Conservation (phyloP, 2,888 invertebrate genomes). For the Himalopsyche tibetana region DNA sequence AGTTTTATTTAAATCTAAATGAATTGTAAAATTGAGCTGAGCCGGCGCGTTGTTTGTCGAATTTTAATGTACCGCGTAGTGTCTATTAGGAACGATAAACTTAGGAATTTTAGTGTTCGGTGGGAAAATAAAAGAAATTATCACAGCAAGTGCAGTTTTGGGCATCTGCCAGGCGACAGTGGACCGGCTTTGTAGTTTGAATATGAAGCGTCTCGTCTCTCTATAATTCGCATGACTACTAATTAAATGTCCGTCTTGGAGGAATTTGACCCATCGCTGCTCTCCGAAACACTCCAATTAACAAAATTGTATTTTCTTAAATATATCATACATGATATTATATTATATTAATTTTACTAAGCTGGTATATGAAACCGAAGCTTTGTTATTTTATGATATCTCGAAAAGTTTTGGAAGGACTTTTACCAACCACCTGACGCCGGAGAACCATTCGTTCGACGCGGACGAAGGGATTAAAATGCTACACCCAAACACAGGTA, state of each 20-base stretch:
- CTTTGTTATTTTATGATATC: too few relatives aligned
- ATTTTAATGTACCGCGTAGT: conserved; percentile 37
- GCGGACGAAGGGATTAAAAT: too few relatives aligned
- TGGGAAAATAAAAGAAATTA: conserved; percentile 2
- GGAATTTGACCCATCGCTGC: conserved; percentile 6
- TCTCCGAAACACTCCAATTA: conserved; percentile 7
- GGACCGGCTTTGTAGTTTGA: conserved; percentile 23
- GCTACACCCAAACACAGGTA: too few relatives aligned
- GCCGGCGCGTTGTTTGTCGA: conserved; percentile 32
- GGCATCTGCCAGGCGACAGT: conserved; percentile 37
- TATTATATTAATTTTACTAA: neutral
- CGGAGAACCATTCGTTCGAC: too few relatives aligned
- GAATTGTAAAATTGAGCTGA: conserved; percentile 37
- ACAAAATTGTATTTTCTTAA: neutral
- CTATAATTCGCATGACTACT: conserved; percentile 34
- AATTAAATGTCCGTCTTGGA: neutral
- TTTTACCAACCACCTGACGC: too few relatives aligned
- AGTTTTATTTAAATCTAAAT: conserved; percentile 40
- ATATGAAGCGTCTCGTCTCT: conserved; percentile 26
- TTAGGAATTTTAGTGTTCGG: conserved; percentile 25
- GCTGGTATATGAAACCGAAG: too few relatives aligned
- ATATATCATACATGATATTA: neutral
- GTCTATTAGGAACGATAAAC: conserved; percentile 41
- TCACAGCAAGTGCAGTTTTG: conserved; percentile 28
- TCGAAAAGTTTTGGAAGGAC: too few relatives aligned